phyloP scores from a whole-genome alignment of 2,888 invertebrate species.

The Pegoplata infirma region DNA sequence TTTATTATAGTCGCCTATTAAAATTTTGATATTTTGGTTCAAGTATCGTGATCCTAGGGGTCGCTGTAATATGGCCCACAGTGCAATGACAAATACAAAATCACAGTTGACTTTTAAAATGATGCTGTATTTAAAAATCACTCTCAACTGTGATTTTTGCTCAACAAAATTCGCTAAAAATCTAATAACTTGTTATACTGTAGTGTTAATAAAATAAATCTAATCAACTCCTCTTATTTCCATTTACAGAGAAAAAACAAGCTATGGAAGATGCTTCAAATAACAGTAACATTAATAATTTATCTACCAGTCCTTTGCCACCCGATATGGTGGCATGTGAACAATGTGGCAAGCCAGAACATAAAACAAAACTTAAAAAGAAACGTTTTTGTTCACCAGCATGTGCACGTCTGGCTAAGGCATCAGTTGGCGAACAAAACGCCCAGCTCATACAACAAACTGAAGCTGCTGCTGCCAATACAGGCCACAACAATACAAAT shows the following conservation, averaged over 20 bases:
- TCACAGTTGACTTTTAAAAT: too few relatives aligned
- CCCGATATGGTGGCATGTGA: slow-evolving; percentile 81
- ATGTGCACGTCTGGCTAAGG: slow-evolving; percentile 81
- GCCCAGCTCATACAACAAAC: slow-evolving; percentile 26
- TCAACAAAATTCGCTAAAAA: too few relatives aligned
- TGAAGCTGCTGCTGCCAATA: slow-evolving; percentile 44
- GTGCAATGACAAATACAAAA: too few relatives aligned
- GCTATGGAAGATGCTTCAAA: slow-evolving; percentile 68
- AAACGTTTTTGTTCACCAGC: slow-evolving; percentile 87
- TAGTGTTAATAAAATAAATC: neutral
- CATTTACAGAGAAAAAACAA: slow-evolving; percentile 73
- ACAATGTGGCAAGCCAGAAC: slow-evolving; percentile 84
- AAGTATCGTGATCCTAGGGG: too few relatives aligned
- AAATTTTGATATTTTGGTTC: too few relatives aligned
- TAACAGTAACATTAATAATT: slow-evolving; percentile 40
- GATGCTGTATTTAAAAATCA: too few relatives aligned
- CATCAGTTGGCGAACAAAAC: slow-evolving; percentile 69
- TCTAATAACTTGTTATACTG: too few relatives aligned
- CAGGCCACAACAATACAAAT: slow-evolving; percentile 44
- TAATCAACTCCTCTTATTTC: neutral
- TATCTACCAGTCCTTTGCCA: slow-evolving; percentile 62
- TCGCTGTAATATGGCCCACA: too few relatives aligned
- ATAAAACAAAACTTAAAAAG: slow-evolving; percentile 84
- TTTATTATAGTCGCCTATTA: too few relatives aligned
- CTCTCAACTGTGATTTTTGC: too few relatives aligned